Base-by-base conservation (phyloP, 1,140 invertebrate genomes). In the Bradysia coprophila region DNA sequence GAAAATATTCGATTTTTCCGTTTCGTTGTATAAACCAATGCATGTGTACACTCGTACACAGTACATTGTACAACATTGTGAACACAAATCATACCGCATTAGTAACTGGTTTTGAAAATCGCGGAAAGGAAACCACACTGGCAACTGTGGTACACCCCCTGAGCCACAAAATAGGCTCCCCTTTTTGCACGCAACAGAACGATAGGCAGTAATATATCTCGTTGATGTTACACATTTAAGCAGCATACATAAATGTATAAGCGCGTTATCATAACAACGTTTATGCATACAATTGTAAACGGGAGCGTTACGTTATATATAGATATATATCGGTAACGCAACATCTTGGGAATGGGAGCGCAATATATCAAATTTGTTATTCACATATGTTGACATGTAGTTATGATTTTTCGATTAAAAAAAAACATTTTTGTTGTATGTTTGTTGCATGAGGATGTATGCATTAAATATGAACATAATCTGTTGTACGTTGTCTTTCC, bases 371-470 rank as follows among this genome's bases (percentile, higher is more conserved):
- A 36, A 36, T 11, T 36, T 9, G n/a, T 24, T 34, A 18, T 43
- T 43, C 22, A 24, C 41, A 43, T 43, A 43, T 43, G 41, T 43
- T 37, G 41, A 43, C 41, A 43, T 43, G 41, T 36, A 28, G 41
- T 43, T 43, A 43, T 43, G 41, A 43, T 43, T 43, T 43, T 43
- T 43, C 41, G 41, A 43, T 43, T 43, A 43, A 43, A 42, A 18
- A 32, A 28, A 28, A 28, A 28, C n/a, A n/a, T n/a, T n/a, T n/a
- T n/a, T n/a, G n/a, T n/a, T n/a, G n/a, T n/a, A n/a, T n/a, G n/a
- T n/a, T n/a, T n/a, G n/a, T n/a, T n/a, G n/a, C n/a, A n/a, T n/a
- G n/a, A n/a, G n/a, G n/a, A n/a, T n/a, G n/a, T n/a, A n/a, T n/a
- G n/a, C n/a, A n/a, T n/a, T n/a, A n/a, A n/a, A n/a, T n/a, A n/a